Conservation (phyloP, 2,113 vertebrate species). For the Microcebus griseorufus region DNA sequence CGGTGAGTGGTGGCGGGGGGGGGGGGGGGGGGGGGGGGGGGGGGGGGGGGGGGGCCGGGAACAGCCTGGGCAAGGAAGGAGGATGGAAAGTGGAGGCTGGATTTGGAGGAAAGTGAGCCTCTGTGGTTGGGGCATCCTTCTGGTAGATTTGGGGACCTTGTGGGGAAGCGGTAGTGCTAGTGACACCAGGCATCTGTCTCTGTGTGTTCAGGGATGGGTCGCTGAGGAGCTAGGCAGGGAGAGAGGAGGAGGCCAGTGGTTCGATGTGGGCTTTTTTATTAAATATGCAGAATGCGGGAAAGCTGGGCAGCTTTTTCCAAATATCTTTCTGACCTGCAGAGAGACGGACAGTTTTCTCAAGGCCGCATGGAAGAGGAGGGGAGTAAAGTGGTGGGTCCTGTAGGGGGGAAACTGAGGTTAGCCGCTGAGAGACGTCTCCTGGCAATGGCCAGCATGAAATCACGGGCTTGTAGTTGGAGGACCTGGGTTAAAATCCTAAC, state of each 20-base stretch:
- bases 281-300: slow-evolving; percentile 5
- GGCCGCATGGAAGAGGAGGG: neutral
- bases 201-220: neutral
- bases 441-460: neutral
- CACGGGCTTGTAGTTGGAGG: neutral
- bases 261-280: slow-evolving; percentile 28
- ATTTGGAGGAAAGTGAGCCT: neutral
- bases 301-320: neutral
- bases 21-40: accelerated
- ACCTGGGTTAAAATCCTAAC: neutral
- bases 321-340: slow-evolving; percentile 10
- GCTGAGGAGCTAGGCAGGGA: neutral
- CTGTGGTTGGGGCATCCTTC: neutral
- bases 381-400: neutral
- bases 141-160: neutral
- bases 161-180: neutral
- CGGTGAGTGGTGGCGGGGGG: slow-evolving; percentile 50
- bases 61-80: neutral
- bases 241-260: neutral
- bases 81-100: neutral
- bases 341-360: neutral
- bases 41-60: accelerated
- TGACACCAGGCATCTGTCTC: neutral
- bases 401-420: neutral
- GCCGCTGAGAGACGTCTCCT: neutral